A percentile compares a stretch with the other conserved stretches of the same genome.
Conservation (phyloP, 1,140 invertebrate genomes). For the Meloidogyne floridensis region DNA sequence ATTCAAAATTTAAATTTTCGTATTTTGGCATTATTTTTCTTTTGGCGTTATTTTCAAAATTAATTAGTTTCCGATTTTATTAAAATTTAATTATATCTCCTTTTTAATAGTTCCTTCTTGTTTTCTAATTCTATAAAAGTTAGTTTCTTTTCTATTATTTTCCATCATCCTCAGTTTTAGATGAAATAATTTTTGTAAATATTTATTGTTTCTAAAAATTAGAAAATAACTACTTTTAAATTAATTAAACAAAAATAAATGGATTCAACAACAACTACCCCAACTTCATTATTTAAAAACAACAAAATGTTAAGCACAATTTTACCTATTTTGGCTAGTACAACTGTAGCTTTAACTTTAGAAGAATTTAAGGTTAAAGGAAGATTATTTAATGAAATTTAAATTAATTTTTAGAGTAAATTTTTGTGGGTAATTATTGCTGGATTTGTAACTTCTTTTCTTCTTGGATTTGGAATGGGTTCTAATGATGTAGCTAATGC, state of each 20-base stretch:
- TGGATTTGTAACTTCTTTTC: slow-evolving; percentile 87
- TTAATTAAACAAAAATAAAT: not conserved
- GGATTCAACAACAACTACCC: not conserved
- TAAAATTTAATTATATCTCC: too few species aligned
- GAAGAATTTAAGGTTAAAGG: slow-evolving; percentile 16
- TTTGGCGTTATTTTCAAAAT: slow-evolving; percentile 5
- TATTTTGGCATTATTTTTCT: not conserved
- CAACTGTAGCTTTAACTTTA: not conserved
- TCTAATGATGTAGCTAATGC: slow-evolving; percentile 93
- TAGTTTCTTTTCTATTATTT: not conserved
- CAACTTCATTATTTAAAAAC: slow-evolving; percentile 1
- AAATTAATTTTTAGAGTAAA: slow-evolving; percentile 19
- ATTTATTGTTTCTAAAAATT: not conserved
- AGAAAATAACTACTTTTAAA: not conserved
- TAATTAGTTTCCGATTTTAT: not conserved
- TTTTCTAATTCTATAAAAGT: not conserved
- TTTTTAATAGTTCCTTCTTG: too few species aligned
- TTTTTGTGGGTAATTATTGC: slow-evolving; percentile 70
- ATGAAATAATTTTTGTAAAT: not conserved
- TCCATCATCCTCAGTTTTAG: too few species aligned
- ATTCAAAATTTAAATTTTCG: not conserved
- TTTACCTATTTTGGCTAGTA: slow-evolving; percentile 22
- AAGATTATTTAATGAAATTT: not conserved
- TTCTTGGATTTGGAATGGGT: slow-evolving; percentile 92
- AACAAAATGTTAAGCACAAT: not conserved